Conservation (phyloP, 2,888 invertebrate species). For the Dryadula phaetusa region DNA sequence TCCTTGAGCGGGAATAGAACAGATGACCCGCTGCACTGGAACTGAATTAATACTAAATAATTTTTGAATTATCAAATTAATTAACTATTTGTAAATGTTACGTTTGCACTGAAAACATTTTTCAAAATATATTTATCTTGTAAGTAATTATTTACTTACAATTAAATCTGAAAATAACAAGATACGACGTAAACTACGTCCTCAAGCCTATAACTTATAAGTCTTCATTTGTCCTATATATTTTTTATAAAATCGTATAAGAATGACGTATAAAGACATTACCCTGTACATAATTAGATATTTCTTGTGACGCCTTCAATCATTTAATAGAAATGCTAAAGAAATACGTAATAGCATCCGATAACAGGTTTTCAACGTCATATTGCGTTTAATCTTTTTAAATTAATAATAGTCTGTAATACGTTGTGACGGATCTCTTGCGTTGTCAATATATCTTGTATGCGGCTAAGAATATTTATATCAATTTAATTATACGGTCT, state of each 20-base stretch:
- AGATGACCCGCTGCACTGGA: too few species aligned
- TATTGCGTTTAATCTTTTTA: conserved; percentile 12
- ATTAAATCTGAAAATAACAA: conserved; percentile 13
- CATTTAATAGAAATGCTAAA: conserved; percentile 21
- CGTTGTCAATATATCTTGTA: conserved; percentile 9
- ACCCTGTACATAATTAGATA: conserved; percentile 8
- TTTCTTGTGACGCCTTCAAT: conserved; percentile 21
- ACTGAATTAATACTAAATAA: too few species aligned
- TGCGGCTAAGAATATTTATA: neutral
- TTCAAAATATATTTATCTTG: too few species aligned
- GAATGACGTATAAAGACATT: conserved; percentile 24
- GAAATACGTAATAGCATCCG: conserved; percentile 9
- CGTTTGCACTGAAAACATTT: too few species aligned
- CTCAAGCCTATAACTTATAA: conserved; percentile 27
- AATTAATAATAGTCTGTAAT: conserved; percentile 1
- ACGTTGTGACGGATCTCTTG: conserved; percentile 4
- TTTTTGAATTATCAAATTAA: too few species aligned
- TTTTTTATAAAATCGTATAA: conserved; percentile 15
- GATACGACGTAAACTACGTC: neutral
- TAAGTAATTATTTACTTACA: too few species aligned
- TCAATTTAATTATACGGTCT: conserved; percentile 10
- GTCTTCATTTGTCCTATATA: conserved; percentile 12
- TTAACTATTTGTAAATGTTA: too few species aligned
- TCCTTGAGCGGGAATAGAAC: too few species aligned
- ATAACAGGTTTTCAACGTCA: conserved; percentile 21